Base-by-base conservation (phyloP, 2,888 invertebrate genomes). In the Glaucopsyche alexis region DNA sequence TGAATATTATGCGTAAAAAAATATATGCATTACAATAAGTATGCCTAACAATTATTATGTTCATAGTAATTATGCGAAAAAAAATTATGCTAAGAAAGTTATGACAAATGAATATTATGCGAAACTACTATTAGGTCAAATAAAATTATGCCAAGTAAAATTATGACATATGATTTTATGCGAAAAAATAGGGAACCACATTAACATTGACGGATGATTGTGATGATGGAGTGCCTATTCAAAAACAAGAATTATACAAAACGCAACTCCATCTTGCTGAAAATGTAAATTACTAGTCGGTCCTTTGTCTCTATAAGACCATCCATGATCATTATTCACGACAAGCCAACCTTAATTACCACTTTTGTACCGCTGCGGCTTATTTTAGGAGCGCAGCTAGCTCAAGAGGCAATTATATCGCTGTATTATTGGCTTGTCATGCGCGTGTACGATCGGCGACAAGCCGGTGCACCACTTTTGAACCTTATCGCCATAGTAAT, bases 351-450 rank as follows among this genome's bases (percentile, higher is more conserved):
- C 77, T 81, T 81, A 83, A 81, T 81, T 76, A 76, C 77, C 76
- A 78, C 79, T 81, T 77, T 81, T 78, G 80, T 81, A 81, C 81
- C 79, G 78, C 81, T 80, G 79, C 79, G 81, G 83, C 84, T 84
- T 84, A 84, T 86, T 83, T 79, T 79, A 80, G 77, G 79, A 78
- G 65, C 66, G 55, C 40, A 71, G 16, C 76, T 78, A 80, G 66
- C 69, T 78, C 79, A 81, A 87, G 85, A 82, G 86, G 84, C 86
- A 88, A 91, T 90, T 88, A 88, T 84, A 81, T 81, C 81, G 83
- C 82, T 84, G 82, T 86, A 88, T 87, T 86, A 88, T 87, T 86
- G 87, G 86, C 81, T 87, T 81, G 82, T 81, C 80, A 76, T 83
- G 83, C 72, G 72, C 74, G 69, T 67, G 29, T 38, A 60, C 42